phyloP scores from a whole-genome alignment of 2,113 vertebrate genomes.

The Nettapus auritus region DNA sequence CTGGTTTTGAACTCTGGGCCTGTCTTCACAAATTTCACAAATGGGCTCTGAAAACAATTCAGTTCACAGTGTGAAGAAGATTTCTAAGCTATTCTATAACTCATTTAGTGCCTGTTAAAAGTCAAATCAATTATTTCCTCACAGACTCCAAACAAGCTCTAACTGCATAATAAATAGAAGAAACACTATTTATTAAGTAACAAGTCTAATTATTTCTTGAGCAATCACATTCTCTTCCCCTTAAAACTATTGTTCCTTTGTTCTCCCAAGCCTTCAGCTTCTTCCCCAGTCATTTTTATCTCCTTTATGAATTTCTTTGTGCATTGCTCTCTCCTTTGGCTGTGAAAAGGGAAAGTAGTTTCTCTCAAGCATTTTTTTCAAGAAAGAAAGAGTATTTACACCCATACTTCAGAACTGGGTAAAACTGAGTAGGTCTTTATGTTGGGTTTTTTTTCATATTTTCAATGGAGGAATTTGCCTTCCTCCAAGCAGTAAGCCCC shows the following conservation, averaged over 20 bases:
- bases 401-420: neutral
- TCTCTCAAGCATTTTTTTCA: neutral
- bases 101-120: constrained; percentile 56
- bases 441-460: neutral
- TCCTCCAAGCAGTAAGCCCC: neutral
- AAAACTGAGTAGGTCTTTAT: neutral
- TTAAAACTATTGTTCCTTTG: constrained; percentile 31
- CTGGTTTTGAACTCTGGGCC: neutral
- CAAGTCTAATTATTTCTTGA: constrained; percentile 55
- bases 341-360: neutral
- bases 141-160: constrained; percentile 34
- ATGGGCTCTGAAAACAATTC: constrained; percentile 61
- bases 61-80: constrained; percentile 24
- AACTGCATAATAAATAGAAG: constrained; percentile 35
- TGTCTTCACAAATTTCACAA: constrained; percentile 36
- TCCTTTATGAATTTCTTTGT: neutral
- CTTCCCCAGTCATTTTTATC: neutral
- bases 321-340: neutral
- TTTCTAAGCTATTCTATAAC: constrained; percentile 53
- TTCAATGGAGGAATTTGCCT: neutral
- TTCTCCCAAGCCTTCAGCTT: neutral
- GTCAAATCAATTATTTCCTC: constrained; percentile 64
- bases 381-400: neutral
- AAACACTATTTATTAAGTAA: constrained; percentile 56
- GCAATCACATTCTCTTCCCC: constrained; percentile 26